These are phyloP conservation scores for Martes martes DNA, from an alignment of 2,113 vertebrate genomes.

Conservation along the genomic window DNA sequence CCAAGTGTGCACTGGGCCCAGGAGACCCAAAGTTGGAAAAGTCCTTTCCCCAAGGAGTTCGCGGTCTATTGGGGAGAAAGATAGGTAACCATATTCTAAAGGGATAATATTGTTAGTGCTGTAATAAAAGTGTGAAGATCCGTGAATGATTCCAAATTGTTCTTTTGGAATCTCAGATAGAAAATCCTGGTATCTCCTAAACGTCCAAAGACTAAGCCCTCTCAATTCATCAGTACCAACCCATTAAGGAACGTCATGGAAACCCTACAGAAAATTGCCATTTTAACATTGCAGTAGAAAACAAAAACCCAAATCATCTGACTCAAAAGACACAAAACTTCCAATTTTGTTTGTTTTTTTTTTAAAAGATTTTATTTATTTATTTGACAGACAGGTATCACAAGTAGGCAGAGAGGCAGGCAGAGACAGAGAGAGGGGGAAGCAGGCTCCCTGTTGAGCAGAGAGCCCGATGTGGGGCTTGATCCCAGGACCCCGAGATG, in stretches of 20 bases:
- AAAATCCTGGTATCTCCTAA: neutral
- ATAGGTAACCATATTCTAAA: neutral
- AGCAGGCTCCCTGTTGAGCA: no score
- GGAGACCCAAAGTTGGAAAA: neutral
- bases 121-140: neutral
- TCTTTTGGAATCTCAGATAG: neutral
- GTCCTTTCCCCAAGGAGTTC: neutral
- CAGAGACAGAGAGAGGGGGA: no score
- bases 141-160: neutral
- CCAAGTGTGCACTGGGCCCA: no score
- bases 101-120: neutral
- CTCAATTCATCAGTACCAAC: neutral
- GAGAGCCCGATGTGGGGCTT: no score
- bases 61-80: neutral
- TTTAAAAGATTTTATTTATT: no score
- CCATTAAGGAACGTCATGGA: neutral
- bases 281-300: neutral
- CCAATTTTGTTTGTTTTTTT: neutral
- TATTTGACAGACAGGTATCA: no score
- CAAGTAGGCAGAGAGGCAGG: no score
- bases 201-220: neutral
- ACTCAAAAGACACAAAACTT: neutral
- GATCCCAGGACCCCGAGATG: no score
- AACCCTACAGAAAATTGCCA: neutral
- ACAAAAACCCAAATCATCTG: neutral